These are phyloP conservation scores for Anthonomus grandis DNA, from an alignment of 1,140 invertebrate species.

Conservation along the genomic window DNA sequence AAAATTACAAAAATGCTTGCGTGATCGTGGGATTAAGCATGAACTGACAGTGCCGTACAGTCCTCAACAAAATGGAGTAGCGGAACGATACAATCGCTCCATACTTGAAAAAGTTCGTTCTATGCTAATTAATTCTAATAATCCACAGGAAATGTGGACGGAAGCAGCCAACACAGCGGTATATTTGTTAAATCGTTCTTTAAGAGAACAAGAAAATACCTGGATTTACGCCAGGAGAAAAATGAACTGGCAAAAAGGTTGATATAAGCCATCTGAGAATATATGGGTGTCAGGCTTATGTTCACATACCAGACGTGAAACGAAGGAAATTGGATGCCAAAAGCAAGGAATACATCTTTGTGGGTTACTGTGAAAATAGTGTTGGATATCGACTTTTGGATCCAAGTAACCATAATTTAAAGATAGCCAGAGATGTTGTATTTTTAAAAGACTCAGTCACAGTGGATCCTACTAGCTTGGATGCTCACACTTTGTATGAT, in stretches of 20 bases:
- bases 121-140: conserved; percentile 41
- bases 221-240: conserved; percentile 45
- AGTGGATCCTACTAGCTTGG: no score
- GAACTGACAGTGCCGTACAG: conserved; percentile 45
- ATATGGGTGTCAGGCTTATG: conserved; percentile 49
- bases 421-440: no score
- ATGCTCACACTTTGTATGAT: no score
- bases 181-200: conserved; percentile 44
- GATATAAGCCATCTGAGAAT: conserved; percentile 35
- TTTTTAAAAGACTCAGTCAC: no score
- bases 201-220: conserved; percentile 40
- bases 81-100: conserved; percentile 42
- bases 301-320: conserved; percentile 46
- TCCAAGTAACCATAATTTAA: no score
- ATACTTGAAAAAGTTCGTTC: conserved; percentile 37
- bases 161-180: conserved; percentile 43
- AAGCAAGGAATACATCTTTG: conserved; percentile 43
- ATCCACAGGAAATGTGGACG: conserved; percentile 42
- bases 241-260: conserved; percentile 35
- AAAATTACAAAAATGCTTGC: conserved; percentile 31
- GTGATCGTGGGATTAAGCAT: conserved; percentile 42
- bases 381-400: conserved; percentile 47
- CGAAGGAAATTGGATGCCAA: conserved; percentile 46
- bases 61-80: conserved; percentile 49
- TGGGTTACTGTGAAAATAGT: conserved; percentile 47